A percentile compares a stretch with the other conserved stretches of the same genome.
phyloP scores from a whole-genome alignment of 2,797 vertebrate genomes.

The Tachyglossus aculeatus region DNA sequence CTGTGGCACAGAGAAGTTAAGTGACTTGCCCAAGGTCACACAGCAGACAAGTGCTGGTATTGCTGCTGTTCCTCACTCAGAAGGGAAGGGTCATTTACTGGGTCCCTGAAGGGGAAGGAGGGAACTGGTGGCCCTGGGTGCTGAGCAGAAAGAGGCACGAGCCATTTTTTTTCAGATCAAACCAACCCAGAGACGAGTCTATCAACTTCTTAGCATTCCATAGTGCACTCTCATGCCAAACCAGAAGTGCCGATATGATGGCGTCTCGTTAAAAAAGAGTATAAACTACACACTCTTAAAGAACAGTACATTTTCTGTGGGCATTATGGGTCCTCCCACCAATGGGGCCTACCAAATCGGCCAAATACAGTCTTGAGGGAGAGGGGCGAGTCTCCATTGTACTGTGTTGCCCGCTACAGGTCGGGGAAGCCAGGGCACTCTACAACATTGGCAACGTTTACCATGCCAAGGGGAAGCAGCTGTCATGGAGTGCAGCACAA shows the following conservation, averaged over 20 bases:
- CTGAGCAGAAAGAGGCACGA: too few species aligned
- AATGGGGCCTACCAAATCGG: too few species aligned
- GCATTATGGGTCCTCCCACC: background rate
- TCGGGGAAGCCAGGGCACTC: constrained; percentile 92
- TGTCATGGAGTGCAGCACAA: constrained; percentile 85
- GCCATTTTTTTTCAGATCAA: too few species aligned
- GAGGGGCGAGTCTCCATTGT: background rate
- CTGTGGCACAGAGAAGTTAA: too few species aligned
- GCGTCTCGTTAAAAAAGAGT: background rate
- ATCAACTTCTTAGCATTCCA: too few species aligned
- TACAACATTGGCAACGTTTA: constrained; percentile 97
- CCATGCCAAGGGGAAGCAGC: constrained; percentile 95
- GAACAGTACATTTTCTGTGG: background rate
- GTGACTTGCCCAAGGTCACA: too few species aligned
- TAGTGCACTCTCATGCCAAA: background rate
- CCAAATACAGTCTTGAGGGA: background rate
- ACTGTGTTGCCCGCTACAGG: constrained; percentile 65
- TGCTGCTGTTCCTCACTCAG: too few species aligned
- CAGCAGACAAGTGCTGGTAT: too few species aligned
- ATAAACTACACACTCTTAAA: background rate
- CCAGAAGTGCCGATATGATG: background rate
- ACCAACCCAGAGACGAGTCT: too few species aligned
- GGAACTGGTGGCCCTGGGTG: too few species aligned
- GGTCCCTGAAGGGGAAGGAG: too few species aligned
- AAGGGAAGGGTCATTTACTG: too few species aligned